phyloP scores from a whole-genome alignment of 2,888 invertebrate genomes.

The Micoletzkya japonica region DNA sequence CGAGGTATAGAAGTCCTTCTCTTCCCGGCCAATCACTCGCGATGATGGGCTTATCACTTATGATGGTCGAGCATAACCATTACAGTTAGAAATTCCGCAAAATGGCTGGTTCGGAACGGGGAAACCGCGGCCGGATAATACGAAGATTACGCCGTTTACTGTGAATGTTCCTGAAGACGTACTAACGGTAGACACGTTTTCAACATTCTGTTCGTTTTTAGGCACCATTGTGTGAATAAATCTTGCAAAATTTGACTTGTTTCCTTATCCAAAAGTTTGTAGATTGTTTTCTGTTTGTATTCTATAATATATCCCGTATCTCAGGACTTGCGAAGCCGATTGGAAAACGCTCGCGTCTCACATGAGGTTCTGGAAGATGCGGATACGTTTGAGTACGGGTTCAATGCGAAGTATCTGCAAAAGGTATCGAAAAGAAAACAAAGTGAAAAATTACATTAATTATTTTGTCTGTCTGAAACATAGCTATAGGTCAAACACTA shows the following conservation, averaged over 20 bases:
- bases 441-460: no score
- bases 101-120: conserved; percentile 18
- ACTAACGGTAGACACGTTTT: conserved; percentile 7
- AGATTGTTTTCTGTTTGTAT: no score
- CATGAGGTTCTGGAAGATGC: conserved; percentile 55
- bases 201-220: no score
- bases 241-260: no score
- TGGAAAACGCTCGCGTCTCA: conserved; percentile 66
- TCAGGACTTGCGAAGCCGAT: conserved; percentile 64
- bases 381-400: conserved; percentile 78
- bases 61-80: no score
- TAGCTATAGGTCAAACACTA: conserved; percentile 75
- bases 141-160: conserved; percentile 7
- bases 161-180: conserved; percentile 3
- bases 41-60: neutral
- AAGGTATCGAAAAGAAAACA: no score
- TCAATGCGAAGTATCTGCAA: conserved; percentile 72
- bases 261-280: no score
- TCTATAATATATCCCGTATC: no score
- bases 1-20: no score
- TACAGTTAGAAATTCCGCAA: conserved; percentile 13
- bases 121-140: neutral
- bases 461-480: no score
- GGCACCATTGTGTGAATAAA: neutral
- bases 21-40: no score